Percentiles rank a stretch among this genome's conserved stretches.
phyloP scores from a whole-genome alignment of 2,797 vertebrate genomes.

The Lepidocolaptes lacrymiger region DNA sequence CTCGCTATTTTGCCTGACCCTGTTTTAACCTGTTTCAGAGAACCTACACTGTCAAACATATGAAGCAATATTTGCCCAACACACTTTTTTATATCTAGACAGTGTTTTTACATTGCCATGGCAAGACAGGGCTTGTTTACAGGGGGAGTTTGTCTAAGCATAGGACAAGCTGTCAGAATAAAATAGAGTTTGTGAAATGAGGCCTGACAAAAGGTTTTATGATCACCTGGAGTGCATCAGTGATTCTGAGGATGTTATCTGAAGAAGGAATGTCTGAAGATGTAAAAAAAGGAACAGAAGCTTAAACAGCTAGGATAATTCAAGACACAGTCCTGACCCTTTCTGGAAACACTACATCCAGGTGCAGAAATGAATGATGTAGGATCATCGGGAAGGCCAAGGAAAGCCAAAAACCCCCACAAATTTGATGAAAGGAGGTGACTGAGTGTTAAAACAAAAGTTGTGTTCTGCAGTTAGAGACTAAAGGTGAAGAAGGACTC shows the following conservation, averaged over 20 bases:
- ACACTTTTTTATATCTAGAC: background rate
- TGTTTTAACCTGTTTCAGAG: background rate
- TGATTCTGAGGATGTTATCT: background rate
- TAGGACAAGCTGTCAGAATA: background rate
- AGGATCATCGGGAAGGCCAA: background rate
- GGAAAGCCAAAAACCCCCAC: fast-evolving
- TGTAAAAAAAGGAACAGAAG: background rate
- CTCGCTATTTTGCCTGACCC: background rate
- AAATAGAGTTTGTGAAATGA: background rate
- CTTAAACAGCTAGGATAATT: background rate
- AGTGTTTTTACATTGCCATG: background rate
- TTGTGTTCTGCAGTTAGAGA: background rate
- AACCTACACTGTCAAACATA: background rate
- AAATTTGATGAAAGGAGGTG: background rate
- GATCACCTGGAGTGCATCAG: background rate
- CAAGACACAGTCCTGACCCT: background rate
- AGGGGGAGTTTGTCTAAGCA: background rate
- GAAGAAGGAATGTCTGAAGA: background rate
- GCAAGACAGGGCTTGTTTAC: conserved; percentile 3
- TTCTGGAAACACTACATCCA: background rate
- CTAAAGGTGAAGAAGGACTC: background rate
- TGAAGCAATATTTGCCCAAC: background rate
- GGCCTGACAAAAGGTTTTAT: conserved; percentile 18
- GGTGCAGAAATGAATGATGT: background rate
- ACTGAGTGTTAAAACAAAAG: background rate